Evolutionary conservation across 2,797 vertebrate species (phyloP), one percentile per base, ranked within the genome.

Genomic region (Hemitrygon akajei): DNA sequence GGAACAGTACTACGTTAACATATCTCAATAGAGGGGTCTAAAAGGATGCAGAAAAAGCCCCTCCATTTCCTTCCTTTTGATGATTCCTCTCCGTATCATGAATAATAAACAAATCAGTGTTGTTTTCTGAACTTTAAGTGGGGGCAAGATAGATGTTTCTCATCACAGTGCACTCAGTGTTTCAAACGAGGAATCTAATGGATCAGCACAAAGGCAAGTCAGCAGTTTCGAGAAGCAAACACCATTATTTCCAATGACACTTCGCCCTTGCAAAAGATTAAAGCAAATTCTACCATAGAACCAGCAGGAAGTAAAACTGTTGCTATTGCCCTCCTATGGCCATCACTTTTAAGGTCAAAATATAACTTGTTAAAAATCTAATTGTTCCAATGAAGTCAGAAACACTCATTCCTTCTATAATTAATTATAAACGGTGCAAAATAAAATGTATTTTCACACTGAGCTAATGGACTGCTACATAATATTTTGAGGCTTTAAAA

Each of bases 111-210:
- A 66, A 16, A n/a, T 69, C n/a, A 22, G 7, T 7, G n/a, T 37
- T 34, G 66, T 66, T 89, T 89, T 89, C 69, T 66, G 86, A 89
- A 89, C n/a, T 37, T 89, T 89, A 89, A 89, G 18, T 4, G 3
- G 30, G 60, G n/a, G 30, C 60, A 66, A 22, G 86, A 56, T 89
- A 63, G 60, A n/a, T 34, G 34, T 89, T 89, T 3, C 16, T 69
- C 7, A 69, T 18, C 34, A 89, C 86, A 89, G 69, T 37, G 86
- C n/a, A 69, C 3, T 22, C 63, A 22, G n/a, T 89, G 60, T 89
- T 89, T 89, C 30, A 89, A 34, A 69, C 22, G 63, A 89, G 66
- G 66, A 86, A 69, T 1, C 63, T 69, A 66, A 89, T 69, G 60
- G 60, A 11, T 14, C 63, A 89, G 60, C 18, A 69, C 86, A 89